Conservation (phyloP, 1,140 invertebrate genomes). For the Drosophila albomicans region DNA sequence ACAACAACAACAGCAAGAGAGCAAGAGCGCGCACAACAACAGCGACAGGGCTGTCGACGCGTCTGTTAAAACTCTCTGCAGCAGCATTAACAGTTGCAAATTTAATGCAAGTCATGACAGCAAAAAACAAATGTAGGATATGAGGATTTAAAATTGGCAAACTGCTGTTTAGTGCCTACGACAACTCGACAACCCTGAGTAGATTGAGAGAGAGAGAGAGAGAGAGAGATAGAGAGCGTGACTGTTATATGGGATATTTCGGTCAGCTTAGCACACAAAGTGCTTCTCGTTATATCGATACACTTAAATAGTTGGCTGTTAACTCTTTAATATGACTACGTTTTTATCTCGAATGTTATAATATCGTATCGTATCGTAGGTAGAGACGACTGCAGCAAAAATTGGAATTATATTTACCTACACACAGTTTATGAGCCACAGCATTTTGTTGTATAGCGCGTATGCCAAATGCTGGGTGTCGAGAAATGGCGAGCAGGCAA, state of each 20-base stretch:
- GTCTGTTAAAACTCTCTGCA: neutral
- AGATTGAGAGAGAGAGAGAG: no score
- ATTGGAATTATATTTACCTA: slow-evolving; percentile 58
- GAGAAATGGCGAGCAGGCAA: slow-evolving; percentile 66
- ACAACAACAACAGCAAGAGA: neutral
- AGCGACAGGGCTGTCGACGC: slow-evolving; percentile 42
- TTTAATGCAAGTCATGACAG: slow-evolving; percentile 1
- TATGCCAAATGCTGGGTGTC: slow-evolving; percentile 77
- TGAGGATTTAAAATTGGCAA: no score
- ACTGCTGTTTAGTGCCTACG: no score
- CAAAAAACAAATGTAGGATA: no score
- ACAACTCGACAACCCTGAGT: slow-evolving; percentile 32
- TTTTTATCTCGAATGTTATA: no score
- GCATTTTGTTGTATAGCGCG: slow-evolving; percentile 78
- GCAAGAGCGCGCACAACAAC: neutral
- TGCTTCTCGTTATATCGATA: slow-evolving; percentile 42
- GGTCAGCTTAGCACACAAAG: slow-evolving; percentile 30
- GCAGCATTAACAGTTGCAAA: slow-evolving; percentile 6
- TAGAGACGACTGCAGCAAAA: neutral
- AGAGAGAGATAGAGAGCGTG: neutral
- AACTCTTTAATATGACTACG: slow-evolving; percentile 31
- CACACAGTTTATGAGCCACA: slow-evolving; percentile 66
- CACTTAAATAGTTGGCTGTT: slow-evolving; percentile 16
- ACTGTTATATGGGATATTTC: slow-evolving; percentile 37
- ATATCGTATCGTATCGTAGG: neutral